Base-by-base conservation (phyloP, 2,888 invertebrate species). In the Automeris io region DNA sequence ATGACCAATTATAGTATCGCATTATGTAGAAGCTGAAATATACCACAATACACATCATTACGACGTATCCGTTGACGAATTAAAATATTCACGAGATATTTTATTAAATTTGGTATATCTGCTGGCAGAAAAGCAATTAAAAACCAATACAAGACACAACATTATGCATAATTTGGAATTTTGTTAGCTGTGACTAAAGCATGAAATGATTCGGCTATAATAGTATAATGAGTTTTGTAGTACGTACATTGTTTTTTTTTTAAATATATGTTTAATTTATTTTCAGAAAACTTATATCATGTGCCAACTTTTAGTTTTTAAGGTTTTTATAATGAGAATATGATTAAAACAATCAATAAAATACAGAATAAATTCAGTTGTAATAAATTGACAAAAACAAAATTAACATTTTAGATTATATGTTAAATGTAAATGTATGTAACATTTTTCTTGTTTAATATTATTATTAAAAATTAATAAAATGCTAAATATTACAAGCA, bases 141-240 rank as follows among this genome's bases (percentile, higher is more conserved):
- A 73, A 82, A 86, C 87, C 87, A 85, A 87, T 86, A 86, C 87
- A 87, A 87, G 86, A 87, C 86, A 86, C 86, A 87, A 85, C 87
- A 83, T 77, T 54, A 61, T 70, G 61, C 55, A 60, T 64, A 80
- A 83, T 85, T 87, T 87, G 57, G 83, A 85, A 85, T 85, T 85
- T 85, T 74, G 85, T 83, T 85, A 85, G 82, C 75, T 74, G 79
- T 83, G 82, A 80, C 73, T 67, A 54, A 80, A 80, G 82, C 78
- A 76, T 80, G 29, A 51, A 48, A 51, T 48, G 43, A 37, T 11
- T 40, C 34, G 19, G 33, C 21, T 25, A 18, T 32, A 21, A 32
- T 35, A 40, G 19, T 40, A 38, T 33, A 33, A 6, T 38, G 33
- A 38, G n/a, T n/a, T n/a, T n/a, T n/a, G n/a, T n/a, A n/a, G n/a